Percentiles rank a stretch among this genome's conserved stretches.
Evolutionary conservation across 1,140 invertebrate genomes (phyloP).

Genomic region (Popillia japonica): DNA sequence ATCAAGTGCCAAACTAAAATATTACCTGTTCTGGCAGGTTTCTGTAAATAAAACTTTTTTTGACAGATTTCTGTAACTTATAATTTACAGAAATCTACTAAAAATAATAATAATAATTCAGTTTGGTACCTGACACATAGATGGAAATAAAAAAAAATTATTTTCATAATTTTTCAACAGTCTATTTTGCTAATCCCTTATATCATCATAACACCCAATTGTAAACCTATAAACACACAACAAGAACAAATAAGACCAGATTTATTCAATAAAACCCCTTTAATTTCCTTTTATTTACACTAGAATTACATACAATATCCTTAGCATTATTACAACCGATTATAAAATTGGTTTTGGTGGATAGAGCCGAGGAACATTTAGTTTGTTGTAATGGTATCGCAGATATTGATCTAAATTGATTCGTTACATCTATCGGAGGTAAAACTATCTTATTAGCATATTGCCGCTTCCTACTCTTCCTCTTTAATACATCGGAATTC

Average conservation of each 20-base stretch:
- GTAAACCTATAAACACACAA: too few relatives aligned
- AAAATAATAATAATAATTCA: too few relatives aligned
- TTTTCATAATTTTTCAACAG: too few relatives aligned
- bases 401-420: constrained; percentile 49
- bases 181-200: too few relatives aligned
- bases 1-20: neutral
- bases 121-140: too few relatives aligned
- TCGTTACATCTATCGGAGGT: constrained; percentile 47
- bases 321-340: neutral
- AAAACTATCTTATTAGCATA: constrained; percentile 30
- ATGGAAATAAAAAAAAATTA: too few relatives aligned
- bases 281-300: constrained; percentile 14
- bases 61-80: neutral
- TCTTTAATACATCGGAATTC: neutral
- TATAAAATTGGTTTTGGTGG: constrained; percentile 18
- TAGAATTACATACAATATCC: constrained; percentile 15
- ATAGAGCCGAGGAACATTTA: constrained; percentile 41
- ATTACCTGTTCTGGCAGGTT: too few relatives aligned
- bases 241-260: neutral
- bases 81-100: too few relatives aligned
- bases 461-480: neutral
- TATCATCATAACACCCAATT: too few relatives aligned
- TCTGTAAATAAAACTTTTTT: too few relatives aligned
- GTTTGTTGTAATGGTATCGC: constrained; percentile 45
- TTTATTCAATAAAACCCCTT: constrained; percentile 16